Percentiles rank a stretch among this genome's conserved stretches.
Evolutionary conservation across 1,140 invertebrate species (phyloP).

Genomic region (Lasioglossum albipes): DNA sequence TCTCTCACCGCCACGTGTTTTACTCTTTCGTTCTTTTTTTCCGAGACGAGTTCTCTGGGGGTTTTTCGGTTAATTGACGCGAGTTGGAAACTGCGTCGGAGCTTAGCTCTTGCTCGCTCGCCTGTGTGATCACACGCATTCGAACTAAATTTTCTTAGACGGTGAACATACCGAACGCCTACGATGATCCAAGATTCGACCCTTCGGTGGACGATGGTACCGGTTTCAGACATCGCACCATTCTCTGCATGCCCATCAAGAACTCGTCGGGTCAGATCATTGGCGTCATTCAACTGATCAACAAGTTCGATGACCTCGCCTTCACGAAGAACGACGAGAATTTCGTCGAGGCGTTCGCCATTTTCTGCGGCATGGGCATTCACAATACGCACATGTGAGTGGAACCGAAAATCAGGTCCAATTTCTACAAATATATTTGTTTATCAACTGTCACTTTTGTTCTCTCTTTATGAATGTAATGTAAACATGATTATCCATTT

Average conservation of each 20-base stretch:
- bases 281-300: slow-evolving; percentile 95
- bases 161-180: slow-evolving; percentile 93
- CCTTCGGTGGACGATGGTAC: slow-evolving; percentile 88
- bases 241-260: slow-evolving; percentile 96
- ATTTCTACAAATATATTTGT: too few relatives aligned
- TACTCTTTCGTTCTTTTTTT: too few relatives aligned
- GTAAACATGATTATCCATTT: too few relatives aligned
- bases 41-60: not conserved
- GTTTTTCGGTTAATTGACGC: not conserved
- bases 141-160: slow-evolving; percentile 82
- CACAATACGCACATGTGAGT: slow-evolving; percentile 95
- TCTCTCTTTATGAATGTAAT: too few relatives aligned
- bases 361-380: slow-evolving; percentile 98
- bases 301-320: slow-evolving; percentile 93
- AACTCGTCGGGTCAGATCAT: slow-evolving; percentile 94
- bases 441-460: too few relatives aligned
- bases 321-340: slow-evolving; percentile 96
- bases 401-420: not conserved
- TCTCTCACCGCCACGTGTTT: not conserved
- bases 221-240: slow-evolving; percentile 90
- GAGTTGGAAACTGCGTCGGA: not conserved
- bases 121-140: not conserved
- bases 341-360: slow-evolving; percentile 97
- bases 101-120: too few relatives aligned
- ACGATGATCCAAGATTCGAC: slow-evolving; percentile 95